Conservation (phyloP, 1,140 invertebrate species). For the Epicauta chinensis region DNA sequence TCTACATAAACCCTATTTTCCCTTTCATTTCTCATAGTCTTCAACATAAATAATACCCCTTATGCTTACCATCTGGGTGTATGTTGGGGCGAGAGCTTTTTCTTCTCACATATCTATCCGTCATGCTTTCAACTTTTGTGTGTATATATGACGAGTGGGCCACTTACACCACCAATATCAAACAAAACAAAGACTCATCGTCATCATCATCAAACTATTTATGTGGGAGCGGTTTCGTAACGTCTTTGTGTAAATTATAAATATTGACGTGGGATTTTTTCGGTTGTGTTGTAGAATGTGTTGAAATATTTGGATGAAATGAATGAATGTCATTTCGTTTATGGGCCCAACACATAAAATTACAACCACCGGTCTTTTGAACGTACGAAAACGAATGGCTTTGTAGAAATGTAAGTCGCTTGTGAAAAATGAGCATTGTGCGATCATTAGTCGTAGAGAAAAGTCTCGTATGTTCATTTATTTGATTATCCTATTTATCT, state of each 20-base stretch:
- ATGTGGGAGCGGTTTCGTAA: too few species aligned
- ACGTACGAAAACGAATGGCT: constrained; percentile 7
- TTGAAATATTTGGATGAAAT: neutral
- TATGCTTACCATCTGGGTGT: constrained; percentile 3
- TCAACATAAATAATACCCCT: constrained; percentile 20
- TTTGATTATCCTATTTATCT: constrained; percentile 11
- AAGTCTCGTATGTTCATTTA: constrained; percentile 8
- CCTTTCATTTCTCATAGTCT: constrained; percentile 32
- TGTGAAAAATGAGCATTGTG: constrained; percentile 8
- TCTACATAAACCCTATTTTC: constrained; percentile 31
- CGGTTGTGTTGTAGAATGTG: neutral
- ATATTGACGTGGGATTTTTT: too few species aligned
- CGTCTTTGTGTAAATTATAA: too few species aligned
- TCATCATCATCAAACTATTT: too few species aligned
- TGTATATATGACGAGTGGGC: too few species aligned
- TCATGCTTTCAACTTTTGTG: too few species aligned
- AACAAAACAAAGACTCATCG: too few species aligned
- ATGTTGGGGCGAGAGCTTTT: neutral
- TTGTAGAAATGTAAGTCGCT: constrained; percentile 1
- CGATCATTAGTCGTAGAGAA: constrained; percentile 12
- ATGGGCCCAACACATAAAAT: constrained; percentile 1
- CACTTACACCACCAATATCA: too few species aligned
- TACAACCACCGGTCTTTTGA: constrained; percentile 1
- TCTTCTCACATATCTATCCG: too few species aligned
- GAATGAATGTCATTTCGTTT: neutral